Evolutionary conservation across 2,797 vertebrate species (phyloP).

Genomic region (Synaphobranchus kaupii): DNA sequence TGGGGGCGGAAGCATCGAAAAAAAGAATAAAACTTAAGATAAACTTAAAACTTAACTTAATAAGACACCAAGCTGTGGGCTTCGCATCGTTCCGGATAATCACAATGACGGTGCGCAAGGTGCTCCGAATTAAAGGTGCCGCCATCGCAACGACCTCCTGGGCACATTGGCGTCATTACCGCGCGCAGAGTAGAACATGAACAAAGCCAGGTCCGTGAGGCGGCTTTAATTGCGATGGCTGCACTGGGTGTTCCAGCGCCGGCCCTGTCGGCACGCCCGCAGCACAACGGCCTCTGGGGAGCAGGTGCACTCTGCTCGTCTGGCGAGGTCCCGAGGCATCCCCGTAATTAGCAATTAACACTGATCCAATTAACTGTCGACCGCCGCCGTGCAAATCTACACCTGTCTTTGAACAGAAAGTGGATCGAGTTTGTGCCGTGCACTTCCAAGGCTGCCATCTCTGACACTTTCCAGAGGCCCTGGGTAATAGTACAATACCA

Average conservation of each 20-base stretch:
- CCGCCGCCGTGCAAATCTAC: background rate
- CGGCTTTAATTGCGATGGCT: background rate
- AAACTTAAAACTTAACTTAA: too few species aligned
- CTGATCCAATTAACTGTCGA: background rate
- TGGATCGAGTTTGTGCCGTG: background rate
- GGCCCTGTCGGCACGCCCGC: background rate
- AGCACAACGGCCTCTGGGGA: background rate
- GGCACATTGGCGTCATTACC: background rate
- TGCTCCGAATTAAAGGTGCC: background rate
- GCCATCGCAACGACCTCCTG: background rate
- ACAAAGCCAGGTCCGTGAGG: background rate
- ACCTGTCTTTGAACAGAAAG: slow-evolving; percentile 1
- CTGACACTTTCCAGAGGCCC: background rate
- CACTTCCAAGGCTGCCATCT: background rate
- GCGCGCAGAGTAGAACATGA: background rate
- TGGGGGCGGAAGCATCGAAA: too few species aligned
- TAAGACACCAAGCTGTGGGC: too few species aligned
- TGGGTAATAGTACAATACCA: background rate
- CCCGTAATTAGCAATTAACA: slow-evolving; percentile 19
- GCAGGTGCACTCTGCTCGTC: background rate
- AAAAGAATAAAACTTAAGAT: background rate
- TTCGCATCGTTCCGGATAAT: background rate
- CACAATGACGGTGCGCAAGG: background rate
- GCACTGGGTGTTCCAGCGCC: background rate
- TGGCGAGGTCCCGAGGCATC: background rate